Evolutionary conservation across 2,888 invertebrate species (phyloP).

Genomic region (Acanthoscelides obtectus): DNA sequence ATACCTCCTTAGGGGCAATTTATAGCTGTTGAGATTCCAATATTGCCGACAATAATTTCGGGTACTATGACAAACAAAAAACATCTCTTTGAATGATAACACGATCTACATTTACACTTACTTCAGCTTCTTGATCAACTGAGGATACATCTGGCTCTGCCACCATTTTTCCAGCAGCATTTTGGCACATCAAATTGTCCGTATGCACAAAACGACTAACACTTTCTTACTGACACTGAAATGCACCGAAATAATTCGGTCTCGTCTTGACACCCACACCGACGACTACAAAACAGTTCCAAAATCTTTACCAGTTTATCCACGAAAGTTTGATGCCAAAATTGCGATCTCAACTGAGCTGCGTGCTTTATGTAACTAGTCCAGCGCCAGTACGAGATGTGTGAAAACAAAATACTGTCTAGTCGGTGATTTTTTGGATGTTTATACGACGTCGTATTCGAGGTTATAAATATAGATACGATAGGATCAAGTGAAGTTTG

Average conservation of each 20-base stretch:
- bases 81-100: too few relatives aligned
- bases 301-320: not conserved
- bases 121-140: not conserved
- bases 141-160: not conserved
- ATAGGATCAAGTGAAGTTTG: not conserved
- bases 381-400: not conserved
- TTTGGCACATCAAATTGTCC: not conserved
- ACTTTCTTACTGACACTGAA: not conserved
- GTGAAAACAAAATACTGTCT: not conserved
- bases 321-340: not conserved
- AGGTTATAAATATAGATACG: not conserved
- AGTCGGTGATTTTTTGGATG: not conserved
- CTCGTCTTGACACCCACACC: not conserved
- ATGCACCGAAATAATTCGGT: not conserved
- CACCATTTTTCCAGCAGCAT: not conserved
- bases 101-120: not conserved
- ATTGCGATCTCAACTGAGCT: not conserved
- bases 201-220: not conserved
- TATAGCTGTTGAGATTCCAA: too few relatives aligned
- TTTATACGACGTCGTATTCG: not conserved
- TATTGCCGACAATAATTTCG: too few relatives aligned
- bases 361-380: not conserved
- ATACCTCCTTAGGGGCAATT: too few relatives aligned
- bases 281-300: not conserved
- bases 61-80: too few relatives aligned